Evolutionary conservation across 2,797 vertebrate species (phyloP).

Genomic region (Siniperca scherzeri): DNA sequence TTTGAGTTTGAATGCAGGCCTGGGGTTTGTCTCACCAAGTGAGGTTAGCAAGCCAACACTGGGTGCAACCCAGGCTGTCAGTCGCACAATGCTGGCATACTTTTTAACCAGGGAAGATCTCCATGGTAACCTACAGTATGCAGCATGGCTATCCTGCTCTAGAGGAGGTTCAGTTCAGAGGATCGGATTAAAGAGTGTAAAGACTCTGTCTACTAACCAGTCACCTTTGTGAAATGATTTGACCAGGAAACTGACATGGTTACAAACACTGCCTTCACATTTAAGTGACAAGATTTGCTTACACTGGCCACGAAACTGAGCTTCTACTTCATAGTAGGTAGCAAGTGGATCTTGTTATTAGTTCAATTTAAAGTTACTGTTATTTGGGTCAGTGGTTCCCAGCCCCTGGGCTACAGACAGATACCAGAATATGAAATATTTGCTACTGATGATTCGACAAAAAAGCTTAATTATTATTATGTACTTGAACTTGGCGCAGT

Average conservation of each 20-base stretch:
- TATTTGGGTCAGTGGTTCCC: background rate
- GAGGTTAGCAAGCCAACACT: slow-evolving; percentile 38
- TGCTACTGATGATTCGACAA: background rate
- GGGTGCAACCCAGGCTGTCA: slow-evolving; percentile 32
- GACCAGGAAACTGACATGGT: background rate
- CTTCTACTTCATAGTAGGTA: background rate
- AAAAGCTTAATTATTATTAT: background rate
- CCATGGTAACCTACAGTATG: slow-evolving; percentile 65
- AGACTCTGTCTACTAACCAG: slow-evolving; percentile 17
- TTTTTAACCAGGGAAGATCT: slow-evolving; percentile 46
- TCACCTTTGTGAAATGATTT: slow-evolving; percentile 17
- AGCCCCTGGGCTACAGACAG: too few species aligned
- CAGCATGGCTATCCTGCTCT: slow-evolving; percentile 25
- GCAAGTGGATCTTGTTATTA: background rate
- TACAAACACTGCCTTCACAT: background rate
- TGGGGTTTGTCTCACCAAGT: slow-evolving; percentile 16
- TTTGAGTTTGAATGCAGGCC: slow-evolving; percentile 45
- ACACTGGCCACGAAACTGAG: background rate
- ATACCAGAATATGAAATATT: background rate
- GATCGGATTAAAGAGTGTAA: slow-evolving; percentile 13
- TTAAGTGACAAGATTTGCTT: background rate
- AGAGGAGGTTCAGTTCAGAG: slow-evolving; percentile 10
- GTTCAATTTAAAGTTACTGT: background rate
- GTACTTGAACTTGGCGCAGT: background rate
- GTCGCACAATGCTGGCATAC: slow-evolving; percentile 27